Percentiles rank a stretch among this genome's conserved stretches.
These are phyloP conservation scores for Drosophila sordidapex DNA, from an alignment of 2,888 invertebrate genomes.

Conservation along the genomic window DNA sequence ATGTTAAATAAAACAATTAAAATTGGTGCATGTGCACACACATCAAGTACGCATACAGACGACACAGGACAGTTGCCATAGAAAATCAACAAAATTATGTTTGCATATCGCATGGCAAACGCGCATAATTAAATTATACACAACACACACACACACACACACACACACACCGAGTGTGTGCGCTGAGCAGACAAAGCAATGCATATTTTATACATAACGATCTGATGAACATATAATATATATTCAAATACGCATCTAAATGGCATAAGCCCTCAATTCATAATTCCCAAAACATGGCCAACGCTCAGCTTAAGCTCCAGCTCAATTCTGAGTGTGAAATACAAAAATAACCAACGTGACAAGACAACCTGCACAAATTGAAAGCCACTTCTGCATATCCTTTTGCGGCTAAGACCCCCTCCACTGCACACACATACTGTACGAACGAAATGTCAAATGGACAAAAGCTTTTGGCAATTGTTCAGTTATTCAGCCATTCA, in stretches of 20 bases:
- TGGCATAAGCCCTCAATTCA: background rate
- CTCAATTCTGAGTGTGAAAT: background rate
- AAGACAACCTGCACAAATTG: background rate
- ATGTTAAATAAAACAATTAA: conserved; percentile 82
- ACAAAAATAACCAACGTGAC: background rate
- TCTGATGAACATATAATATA: background rate
- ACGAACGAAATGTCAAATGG: background rate
- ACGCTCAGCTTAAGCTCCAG: too few relatives aligned
- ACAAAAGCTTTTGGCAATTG: conserved; percentile 15
- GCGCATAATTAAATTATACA: conserved; percentile 55
- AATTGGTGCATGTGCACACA: conserved; percentile 32
- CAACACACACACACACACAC: conserved; percentile 19
- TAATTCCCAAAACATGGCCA: background rate
- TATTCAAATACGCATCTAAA: background rate
- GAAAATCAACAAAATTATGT: conserved; percentile 54
- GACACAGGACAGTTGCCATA: conserved; percentile 16
- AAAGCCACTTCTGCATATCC: background rate
- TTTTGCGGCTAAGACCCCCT: background rate
- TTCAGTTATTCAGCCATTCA: conserved; percentile 15
- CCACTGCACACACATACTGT: background rate
- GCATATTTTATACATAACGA: background rate
- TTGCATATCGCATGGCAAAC: conserved; percentile 55
- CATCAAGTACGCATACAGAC: background rate
- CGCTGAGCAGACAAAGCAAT: background rate
- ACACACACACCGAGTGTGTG: conserved; percentile 2